phyloP scores from a whole-genome alignment of 2,113 vertebrate genomes.

The Cyanoramphus novaezelandiae region DNA sequence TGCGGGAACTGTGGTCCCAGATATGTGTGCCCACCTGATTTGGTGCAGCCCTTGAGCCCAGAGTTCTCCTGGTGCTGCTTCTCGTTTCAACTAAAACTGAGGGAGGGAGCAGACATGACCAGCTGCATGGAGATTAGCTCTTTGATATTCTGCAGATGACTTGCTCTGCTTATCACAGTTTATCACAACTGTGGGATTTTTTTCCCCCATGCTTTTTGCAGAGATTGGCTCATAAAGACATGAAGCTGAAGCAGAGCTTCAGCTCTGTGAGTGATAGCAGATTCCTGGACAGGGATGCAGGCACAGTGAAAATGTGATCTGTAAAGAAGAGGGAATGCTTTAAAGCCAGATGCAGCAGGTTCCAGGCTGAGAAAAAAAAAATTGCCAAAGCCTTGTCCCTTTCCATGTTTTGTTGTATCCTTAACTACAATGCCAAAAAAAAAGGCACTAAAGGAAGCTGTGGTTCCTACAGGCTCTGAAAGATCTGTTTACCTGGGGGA shows the following conservation, averaged over 20 bases:
- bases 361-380: neutral
- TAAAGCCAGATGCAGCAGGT: neutral
- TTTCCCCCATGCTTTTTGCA: neutral
- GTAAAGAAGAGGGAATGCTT: neutral
- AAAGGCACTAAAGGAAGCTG: neutral
- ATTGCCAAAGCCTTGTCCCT: neutral
- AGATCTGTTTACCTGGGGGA: neutral
- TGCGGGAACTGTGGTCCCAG: rapidly evolving
- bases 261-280: neutral
- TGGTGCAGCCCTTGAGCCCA: rapidly evolving
- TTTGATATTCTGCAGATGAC: conserved; percentile 21
- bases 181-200: neutral
- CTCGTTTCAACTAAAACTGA: neutral
- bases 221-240: neutral
- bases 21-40: neutral
- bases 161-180: conserved; percentile 1
- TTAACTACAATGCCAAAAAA: neutral
- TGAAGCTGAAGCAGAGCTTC: neutral
- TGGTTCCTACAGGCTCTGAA: neutral
- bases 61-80: neutral
- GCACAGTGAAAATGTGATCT: neutral
- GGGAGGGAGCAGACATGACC: neutral
- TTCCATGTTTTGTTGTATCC: neutral
- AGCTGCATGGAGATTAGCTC: neutral
- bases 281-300: neutral